Evolutionary conservation across 2,888 invertebrate species (phyloP).

Genomic region (Prosapia bicincta): DNA sequence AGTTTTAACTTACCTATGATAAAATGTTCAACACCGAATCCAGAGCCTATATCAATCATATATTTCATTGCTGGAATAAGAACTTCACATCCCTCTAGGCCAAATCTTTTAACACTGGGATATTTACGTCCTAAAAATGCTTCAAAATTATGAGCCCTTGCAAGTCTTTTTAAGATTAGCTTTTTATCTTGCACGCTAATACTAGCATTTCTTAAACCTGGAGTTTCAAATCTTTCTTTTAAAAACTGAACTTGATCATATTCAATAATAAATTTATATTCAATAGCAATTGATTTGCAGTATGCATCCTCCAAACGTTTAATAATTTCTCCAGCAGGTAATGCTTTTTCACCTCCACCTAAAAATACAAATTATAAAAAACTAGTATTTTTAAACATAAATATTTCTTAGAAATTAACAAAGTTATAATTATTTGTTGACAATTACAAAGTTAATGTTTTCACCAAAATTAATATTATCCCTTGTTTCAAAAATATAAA

Average conservation of each 20-base stretch:
- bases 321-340: conserved; percentile 67
- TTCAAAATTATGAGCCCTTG: conserved; percentile 55
- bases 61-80: conserved; percentile 73
- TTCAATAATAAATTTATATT: conserved; percentile 73
- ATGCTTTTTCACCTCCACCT: conserved; percentile 56
- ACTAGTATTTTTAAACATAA: not conserved
- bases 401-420: too few relatives aligned
- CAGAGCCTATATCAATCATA: conserved; percentile 65
- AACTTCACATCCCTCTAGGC: conserved; percentile 74
- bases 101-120: conserved; percentile 77
- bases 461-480: not conserved
- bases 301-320: conserved; percentile 62
- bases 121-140: conserved; percentile 74
- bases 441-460: not conserved
- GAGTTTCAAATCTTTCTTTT: conserved; percentile 63
- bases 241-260: conserved; percentile 67
- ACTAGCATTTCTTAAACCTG: conserved; percentile 55
- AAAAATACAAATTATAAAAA: conserved; percentile 1
- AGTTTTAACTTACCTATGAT: conserved; percentile 54
- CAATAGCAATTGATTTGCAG: conserved; percentile 67
- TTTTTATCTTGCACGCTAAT: conserved; percentile 56
- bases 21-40: conserved; percentile 64
- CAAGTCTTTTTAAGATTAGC: conserved; percentile 62
- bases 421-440: not conserved
- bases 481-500: not conserved